Evolutionary conservation across 2,113 vertebrate species (phyloP).

Genomic region (Heptranchias perlo): DNA sequence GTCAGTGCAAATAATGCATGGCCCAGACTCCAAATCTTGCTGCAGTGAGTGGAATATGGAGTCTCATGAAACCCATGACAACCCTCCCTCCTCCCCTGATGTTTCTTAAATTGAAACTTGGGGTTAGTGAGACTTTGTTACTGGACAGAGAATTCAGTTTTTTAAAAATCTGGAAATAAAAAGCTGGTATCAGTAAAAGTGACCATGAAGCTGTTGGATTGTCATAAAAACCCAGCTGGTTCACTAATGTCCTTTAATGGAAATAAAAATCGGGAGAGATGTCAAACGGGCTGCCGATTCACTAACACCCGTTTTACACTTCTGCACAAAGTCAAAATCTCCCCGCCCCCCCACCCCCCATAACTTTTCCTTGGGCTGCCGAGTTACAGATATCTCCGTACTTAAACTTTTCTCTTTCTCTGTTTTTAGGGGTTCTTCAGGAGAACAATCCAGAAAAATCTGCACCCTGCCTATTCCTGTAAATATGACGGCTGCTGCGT

Average conservation of each 20-base stretch:
- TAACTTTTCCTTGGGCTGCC: not conserved
- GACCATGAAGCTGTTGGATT: not conserved
- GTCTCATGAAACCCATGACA: not conserved
- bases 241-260: not conserved
- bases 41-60: not conserved
- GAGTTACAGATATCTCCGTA: not conserved
- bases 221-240: not conserved
- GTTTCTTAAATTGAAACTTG: not conserved
- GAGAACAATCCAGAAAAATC: constrained; percentile 95
- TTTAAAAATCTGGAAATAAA: not conserved
- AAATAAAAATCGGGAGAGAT: not conserved
- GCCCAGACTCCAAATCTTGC: not conserved
- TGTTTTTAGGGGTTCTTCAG: constrained; percentile 82
- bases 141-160: not conserved
- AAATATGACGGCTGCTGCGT: constrained; percentile 93
- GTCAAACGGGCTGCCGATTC: not conserved
- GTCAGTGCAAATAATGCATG: not conserved
- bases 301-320: not conserved
- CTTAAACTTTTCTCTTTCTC: not conserved
- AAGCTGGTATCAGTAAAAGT: not conserved
- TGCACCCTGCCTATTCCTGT: constrained; percentile 87
- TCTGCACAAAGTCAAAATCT: not conserved
- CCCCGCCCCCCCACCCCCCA: not conserved
- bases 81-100: not conserved
- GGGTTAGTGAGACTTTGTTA: not conserved